Conservation (phyloP, 2,888 invertebrate species). For the Hololepta plana region DNA sequence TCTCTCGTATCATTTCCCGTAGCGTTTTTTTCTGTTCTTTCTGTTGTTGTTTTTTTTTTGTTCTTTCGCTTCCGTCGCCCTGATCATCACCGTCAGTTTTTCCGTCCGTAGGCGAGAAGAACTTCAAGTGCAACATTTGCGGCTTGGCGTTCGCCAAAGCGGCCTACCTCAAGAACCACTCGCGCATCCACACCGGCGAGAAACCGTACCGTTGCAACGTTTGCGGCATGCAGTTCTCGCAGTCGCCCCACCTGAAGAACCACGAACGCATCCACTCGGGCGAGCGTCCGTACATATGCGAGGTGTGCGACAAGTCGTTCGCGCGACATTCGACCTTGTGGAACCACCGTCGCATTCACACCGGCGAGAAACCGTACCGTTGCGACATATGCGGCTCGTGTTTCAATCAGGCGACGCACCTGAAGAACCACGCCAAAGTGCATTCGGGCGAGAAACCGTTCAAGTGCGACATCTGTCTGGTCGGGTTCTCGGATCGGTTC, state of each 20-base stretch:
- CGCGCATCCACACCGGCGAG: slow-evolving; percentile 66
- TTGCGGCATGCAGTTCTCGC: slow-evolving; percentile 82
- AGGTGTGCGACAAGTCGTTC: slow-evolving; percentile 77
- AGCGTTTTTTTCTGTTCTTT: no score
- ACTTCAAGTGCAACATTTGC: slow-evolving; percentile 77
- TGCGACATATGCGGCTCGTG: slow-evolving; percentile 80
- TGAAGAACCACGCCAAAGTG: slow-evolving; percentile 75
- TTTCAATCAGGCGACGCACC: slow-evolving; percentile 76
- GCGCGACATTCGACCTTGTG: slow-evolving; percentile 75
- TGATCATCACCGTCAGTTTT: no score
- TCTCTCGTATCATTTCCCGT: no score
- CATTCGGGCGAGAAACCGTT: slow-evolving; percentile 70
- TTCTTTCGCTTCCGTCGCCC: no score
- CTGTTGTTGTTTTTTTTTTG: no score
- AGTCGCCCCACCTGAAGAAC: slow-evolving; percentile 75
- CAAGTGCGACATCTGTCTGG: slow-evolving; percentile 68
- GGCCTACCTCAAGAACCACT: slow-evolving; percentile 79
- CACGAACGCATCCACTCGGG: slow-evolving; percentile 79
- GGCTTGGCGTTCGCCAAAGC: slow-evolving; percentile 78
- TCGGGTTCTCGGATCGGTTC: slow-evolving; percentile 74
- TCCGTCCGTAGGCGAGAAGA: slow-evolving; percentile 42
- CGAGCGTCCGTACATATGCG: slow-evolving; percentile 75
- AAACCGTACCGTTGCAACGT: slow-evolving; percentile 48
- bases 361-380: slow-evolving; percentile 74
- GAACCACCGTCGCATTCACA: slow-evolving; percentile 78